A percentile compares a stretch with the other conserved stretches of the same genome.
Evolutionary conservation across 2,888 invertebrate genomes (phyloP).

Genomic region (Apodemia hepburni): DNA sequence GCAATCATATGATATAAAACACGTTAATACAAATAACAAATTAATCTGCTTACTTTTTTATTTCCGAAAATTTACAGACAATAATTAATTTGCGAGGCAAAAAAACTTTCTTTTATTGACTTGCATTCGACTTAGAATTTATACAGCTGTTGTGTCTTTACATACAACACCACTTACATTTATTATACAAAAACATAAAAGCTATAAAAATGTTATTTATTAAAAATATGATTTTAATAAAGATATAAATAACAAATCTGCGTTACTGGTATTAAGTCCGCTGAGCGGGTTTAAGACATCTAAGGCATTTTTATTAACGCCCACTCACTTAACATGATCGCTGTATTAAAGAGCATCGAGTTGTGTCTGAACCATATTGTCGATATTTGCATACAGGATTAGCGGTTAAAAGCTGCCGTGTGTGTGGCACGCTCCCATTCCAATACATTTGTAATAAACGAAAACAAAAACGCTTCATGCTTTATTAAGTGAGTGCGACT

Average conservation of each 20-base stretch:
- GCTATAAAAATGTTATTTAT: background rate
- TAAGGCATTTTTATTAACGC: conserved; percentile 28
- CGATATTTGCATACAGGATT: conserved; percentile 65
- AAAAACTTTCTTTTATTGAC: too few species aligned
- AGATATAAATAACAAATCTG: conserved; percentile 6
- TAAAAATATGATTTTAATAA: conserved; percentile 10
- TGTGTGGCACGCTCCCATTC: conserved; percentile 55
- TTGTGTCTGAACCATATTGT: conserved; percentile 40
- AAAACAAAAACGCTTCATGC: background rate
- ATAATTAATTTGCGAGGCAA: too few species aligned
- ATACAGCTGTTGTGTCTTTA: too few species aligned
- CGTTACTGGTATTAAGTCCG: background rate
- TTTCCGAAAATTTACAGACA: too few species aligned
- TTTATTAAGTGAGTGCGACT: too few species aligned
- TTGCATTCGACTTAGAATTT: too few species aligned
- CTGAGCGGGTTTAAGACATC: conserved; percentile 12
- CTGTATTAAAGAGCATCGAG: conserved; percentile 48
- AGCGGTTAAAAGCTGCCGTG: conserved; percentile 41
- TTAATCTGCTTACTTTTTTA: too few species aligned
- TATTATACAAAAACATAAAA: too few species aligned
- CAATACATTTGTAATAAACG: conserved; percentile 40
- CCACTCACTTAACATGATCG: conserved; percentile 43
- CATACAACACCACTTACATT: too few species aligned
- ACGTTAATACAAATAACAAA: too few species aligned
- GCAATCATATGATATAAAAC: too few species aligned